Evolutionary conservation across 2,797 vertebrate genomes (phyloP), one percentile per base, ranked within the genome.

Genomic region (Paramormyrops hopkinsi): DNA sequence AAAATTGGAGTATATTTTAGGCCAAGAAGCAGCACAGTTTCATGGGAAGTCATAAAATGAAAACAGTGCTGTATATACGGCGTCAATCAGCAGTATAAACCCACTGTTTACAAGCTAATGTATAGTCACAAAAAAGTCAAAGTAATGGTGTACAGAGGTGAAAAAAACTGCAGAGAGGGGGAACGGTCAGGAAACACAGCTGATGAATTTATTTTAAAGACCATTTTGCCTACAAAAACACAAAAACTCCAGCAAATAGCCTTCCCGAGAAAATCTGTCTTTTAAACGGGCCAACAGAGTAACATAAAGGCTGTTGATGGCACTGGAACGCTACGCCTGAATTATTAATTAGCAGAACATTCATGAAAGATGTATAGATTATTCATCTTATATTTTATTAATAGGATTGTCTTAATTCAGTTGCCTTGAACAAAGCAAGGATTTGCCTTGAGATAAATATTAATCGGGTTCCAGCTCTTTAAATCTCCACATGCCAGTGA

Each of bases 301-400:
- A 88, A 93, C 91, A 91, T 92, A 93, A 92, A 92, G 90, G 92
- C 92, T 92, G 90, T 89, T 94, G 95, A 94, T 94, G 93, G 94
- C 95, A 94, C 92, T 94, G 87, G 59, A 92, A 92, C 86, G 86
- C 91, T 91, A 91, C 88, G 89, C 65, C 93, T 96, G 92, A 95
- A 96, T 96, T 92, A 96, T 96, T 93, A 90, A 96, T 93, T 51
- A 83, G 25, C 90, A 0, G 19, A 92, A 93, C 9, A 90, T 93
- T 95, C 95, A 95, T 96, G 93, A 96, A 95, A 95, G 91, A 96
- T 96, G 94, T 89, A 95, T 95, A 94, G 93, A 93, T 95, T 94
- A 96, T 94, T 93, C 92, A 92, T 41, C n/a, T 88, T 93, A 96
- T 96, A 94, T 95, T 94, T 96, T 96, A 96, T 96, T 95, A 95